Base-by-base conservation (phyloP, 35 echinoderm and acorn worm species). In the Patiria miniata region DNA sequence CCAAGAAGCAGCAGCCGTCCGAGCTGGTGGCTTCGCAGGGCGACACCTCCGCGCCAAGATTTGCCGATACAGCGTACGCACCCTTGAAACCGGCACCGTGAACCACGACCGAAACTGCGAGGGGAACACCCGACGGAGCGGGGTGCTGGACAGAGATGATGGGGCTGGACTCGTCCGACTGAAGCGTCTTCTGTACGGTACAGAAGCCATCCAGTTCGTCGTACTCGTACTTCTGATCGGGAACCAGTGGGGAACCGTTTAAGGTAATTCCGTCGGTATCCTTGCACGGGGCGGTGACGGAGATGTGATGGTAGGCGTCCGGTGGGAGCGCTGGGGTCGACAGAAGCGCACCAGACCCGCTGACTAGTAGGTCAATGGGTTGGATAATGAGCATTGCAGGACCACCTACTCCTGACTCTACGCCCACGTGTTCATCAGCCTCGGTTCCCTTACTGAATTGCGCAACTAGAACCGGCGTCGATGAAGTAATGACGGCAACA, bases 381-480 rank as follows among this genome's bases (percentile, higher is more conserved):
- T 51, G 28, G 17, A 84, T 36, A 7, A 60, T 16, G 7, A 58
- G 16, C 82, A 84, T 84, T 7, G 82, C 51, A 14, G 82, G 33
- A 58, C 38, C 82, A 22, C 82, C 82, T 15, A 84, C 1, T 7
- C 51, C 82, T 2, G 29, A 2, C 19, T 73, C 15, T 26, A 26
- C 34, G 9, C 29, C 29, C 1, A 73, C 29, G 12, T 12, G 4
- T 47, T 47, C 12, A 30, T 36, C 65, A 36, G 22, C 65, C 65
- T 30, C 26, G 14, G 10, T 28, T 7, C 82, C 82, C 57, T 84
- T 84, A 14, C 52, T 37, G 38, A 37, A 84, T 60, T 84, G 82
- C 51, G 38, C 82, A 5, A 84, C 82, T 18, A 84, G 30, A 65
- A 84, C 16, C 12, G 82, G 82, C 37, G 57, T 84, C 19, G 53